Evolutionary conservation across 2,888 invertebrate genomes (phyloP).

Genomic region (Apamea sordens): DNA sequence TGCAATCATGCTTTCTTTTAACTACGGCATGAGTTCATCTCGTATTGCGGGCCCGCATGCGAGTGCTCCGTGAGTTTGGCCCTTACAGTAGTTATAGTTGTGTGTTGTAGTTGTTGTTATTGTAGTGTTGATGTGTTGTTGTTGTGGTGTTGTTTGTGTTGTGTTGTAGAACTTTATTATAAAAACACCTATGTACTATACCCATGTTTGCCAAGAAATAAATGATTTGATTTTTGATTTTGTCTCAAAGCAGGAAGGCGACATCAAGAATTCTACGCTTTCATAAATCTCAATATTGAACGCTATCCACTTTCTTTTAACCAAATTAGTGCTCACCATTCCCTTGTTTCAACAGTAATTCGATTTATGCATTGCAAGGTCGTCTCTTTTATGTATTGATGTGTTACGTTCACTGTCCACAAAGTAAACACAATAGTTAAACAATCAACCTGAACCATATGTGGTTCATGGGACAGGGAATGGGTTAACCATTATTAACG

Average conservation of each 20-base stretch:
- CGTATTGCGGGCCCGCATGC: background rate
- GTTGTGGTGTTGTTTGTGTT: no score
- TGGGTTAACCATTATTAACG: no score
- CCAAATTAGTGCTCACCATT: conserved; percentile 10
- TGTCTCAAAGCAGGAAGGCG: background rate
- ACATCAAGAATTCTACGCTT: background rate
- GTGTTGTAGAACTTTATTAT: no score
- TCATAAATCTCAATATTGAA: conserved; percentile 5
- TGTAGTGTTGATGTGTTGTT: no score
- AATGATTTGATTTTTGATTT: no score
- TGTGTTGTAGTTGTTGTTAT: no score
- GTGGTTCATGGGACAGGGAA: no score
- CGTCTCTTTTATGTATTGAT: conserved; percentile 21
- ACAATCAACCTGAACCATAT: no score
- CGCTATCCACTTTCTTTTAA: conserved; percentile 30
- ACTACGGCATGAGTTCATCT: background rate
- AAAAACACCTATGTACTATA: no score
- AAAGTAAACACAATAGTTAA: no score
- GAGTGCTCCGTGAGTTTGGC: background rate
- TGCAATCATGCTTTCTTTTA: background rate
- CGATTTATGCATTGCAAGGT: conserved; percentile 27
- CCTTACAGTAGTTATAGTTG: background rate
- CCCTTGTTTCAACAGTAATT: conserved; percentile 31
- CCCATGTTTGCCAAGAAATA: no score
- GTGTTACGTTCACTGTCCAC: no score